A percentile compares a stretch with the other conserved stretches of the same genome.
phyloP scores from a whole-genome alignment of 2,888 invertebrate species.

The Xylota sylvarum region DNA sequence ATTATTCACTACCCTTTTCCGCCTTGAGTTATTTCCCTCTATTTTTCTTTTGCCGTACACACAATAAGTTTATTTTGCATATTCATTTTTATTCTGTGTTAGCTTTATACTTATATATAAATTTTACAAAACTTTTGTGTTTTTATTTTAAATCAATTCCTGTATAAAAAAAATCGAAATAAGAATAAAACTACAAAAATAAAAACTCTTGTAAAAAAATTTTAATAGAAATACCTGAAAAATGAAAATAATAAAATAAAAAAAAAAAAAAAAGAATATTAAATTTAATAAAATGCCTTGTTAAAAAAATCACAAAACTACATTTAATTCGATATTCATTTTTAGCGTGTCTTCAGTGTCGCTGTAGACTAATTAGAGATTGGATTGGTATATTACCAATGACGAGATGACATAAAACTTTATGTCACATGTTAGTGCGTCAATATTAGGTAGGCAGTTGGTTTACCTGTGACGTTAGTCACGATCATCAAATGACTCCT shows the following conservation, averaged over 20 bases:
- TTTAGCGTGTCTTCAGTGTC: neutral
- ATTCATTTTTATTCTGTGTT: constrained; percentile 23
- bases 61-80: no score
- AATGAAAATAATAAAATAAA: constrained; percentile 55
- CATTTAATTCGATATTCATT: constrained; percentile 3
- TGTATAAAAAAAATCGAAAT: constrained; percentile 55
- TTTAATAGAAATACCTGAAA: constrained; percentile 68
- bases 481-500: no score
- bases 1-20: no score
- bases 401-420: no score
- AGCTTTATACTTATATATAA: constrained; percentile 21
- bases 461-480: no score
- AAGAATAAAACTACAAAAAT: constrained; percentile 41
- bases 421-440: no score
- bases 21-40: no score
- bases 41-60: no score
- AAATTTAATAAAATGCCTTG: constrained; percentile 75
- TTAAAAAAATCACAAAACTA: constrained; percentile 67
- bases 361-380: no score
- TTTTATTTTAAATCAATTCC: constrained; percentile 52
- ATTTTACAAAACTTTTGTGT: constrained; percentile 37
- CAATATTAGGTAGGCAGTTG: no score
- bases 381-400: no score
- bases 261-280: constrained; percentile 59
- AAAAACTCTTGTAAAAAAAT: constrained; percentile 66